Evolutionary conservation across 2,888 invertebrate species (phyloP).

Genomic region (Oxystoma pomonae): DNA sequence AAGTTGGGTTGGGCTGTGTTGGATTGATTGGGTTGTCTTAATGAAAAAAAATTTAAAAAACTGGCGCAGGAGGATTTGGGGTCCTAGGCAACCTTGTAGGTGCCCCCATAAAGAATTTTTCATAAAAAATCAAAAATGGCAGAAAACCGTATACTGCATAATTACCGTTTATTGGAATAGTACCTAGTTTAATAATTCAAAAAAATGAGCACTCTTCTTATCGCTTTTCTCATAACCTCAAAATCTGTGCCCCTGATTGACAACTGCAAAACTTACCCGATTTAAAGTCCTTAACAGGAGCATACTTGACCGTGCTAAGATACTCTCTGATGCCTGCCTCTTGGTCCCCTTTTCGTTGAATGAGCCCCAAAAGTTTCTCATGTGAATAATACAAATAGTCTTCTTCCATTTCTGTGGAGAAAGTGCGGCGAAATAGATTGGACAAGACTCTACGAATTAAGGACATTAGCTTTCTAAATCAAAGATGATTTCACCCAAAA

Average conservation of each 20-base stretch:
- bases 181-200: too few relatives aligned
- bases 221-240: too few relatives aligned
- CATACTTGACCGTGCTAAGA: constrained; percentile 37
- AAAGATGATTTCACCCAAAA: background rate
- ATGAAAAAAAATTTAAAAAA: too few relatives aligned
- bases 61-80: too few relatives aligned
- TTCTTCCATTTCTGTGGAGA: constrained; percentile 28
- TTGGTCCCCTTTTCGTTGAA: constrained; percentile 32
- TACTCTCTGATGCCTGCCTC: constrained; percentile 37
- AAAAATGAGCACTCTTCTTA: too few relatives aligned
- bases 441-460: constrained; percentile 14
- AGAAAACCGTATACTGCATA: too few relatives aligned
- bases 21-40: too few relatives aligned
- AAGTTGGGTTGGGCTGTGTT: too few relatives aligned
- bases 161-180: too few relatives aligned
- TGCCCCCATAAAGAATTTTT: too few relatives aligned
- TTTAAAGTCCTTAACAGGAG: constrained; percentile 39
- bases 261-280: constrained; percentile 30
- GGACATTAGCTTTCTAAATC: constrained; percentile 9
- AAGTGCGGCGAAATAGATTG: constrained; percentile 23
- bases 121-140: too few relatives aligned
- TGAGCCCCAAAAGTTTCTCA: constrained; percentile 33
- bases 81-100: too few relatives aligned
- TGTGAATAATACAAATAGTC: constrained; percentile 36
- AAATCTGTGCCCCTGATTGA: background rate